Evolutionary conservation across 2,797 vertebrate genomes (phyloP), one percentile per base, ranked within the genome.

Genomic region (Chelmon rostratus): DNA sequence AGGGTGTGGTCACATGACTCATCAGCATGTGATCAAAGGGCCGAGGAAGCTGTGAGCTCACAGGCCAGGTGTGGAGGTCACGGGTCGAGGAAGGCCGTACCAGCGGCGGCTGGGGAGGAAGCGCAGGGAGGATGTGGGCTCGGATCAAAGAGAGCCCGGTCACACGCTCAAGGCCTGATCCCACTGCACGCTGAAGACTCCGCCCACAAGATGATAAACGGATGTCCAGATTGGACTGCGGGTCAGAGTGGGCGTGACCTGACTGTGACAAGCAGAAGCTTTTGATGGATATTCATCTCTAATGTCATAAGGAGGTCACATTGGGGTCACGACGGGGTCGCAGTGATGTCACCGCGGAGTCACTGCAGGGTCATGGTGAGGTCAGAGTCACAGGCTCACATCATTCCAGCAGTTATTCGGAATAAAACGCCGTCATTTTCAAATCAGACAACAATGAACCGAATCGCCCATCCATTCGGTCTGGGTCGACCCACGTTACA

Each of bases 1-100:
- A 56, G 72, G 86, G 86, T 28, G 79, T 70, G 86, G 86, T 83
- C 67, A 85, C 65, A 83, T 90, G 86, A 91, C 79, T 86, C 73
- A 85, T 84, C 78, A 76, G 63, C 62, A 61, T 4, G 28, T 23
- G 85, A 90, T 91, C 88, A 91, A 89, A 92, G 85, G 12, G 25
- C 18, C 3, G 33, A 71, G 82, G 75, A 83, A 73, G 74, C 61
- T 21, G 67, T 84, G 68, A 82, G 70, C 54, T 83, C 70, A 62
- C 69, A 56, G 67, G 33, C 56, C 83, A 87, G 89, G 81, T 87
- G 82, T 70, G 62, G 68, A 44, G 88, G 75, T 90, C 78, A 80
- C 12, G 76, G 71, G 81, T 83, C 63, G 11, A 40, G 16, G 66
- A 49, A 72, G 49, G 54, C 42, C 5, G 33, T 76, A 72, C 78